A percentile compares a stretch with the other conserved stretches of the same genome.
Conservation (phyloP, 2,113 vertebrate species). For the Varanus komodoensis region DNA sequence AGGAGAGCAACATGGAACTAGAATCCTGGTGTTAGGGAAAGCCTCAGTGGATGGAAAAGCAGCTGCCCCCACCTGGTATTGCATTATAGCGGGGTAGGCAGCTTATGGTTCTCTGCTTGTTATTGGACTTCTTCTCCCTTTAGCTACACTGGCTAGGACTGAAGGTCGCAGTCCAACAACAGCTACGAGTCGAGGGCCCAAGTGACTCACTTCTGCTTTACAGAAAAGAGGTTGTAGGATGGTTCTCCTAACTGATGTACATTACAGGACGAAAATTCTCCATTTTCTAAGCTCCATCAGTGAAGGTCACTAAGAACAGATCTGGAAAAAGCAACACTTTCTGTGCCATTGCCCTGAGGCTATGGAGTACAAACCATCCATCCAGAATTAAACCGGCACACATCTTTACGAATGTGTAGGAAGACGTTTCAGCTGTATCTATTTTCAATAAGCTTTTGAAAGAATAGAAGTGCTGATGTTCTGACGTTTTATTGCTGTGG, state of each 20-base stretch:
- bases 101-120: not conserved
- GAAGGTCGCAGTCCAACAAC: no score
- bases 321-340: not conserved
- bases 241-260: no score
- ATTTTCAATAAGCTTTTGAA: not conserved
- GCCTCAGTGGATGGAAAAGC: not conserved
- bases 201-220: not conserved
- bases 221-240: not conserved
- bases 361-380: not conserved
- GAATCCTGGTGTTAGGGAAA: not conserved
- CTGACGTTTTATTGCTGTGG: constrained; percentile 4
- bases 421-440: not conserved
- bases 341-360: not conserved
- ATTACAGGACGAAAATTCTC: not conserved
- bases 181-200: no score
- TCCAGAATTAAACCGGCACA: not conserved
- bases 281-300: no score
- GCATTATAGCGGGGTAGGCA: not conserved
- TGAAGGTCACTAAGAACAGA: not conserved
- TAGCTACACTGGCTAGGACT: no score
- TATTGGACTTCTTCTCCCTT: not conserved
- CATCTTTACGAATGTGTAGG: not conserved
- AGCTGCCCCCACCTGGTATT: not conserved
- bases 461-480: not conserved
- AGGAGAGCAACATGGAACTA: not conserved